Evolutionary conservation across 2,797 vertebrate genomes (phyloP), one percentile per base, ranked within the genome.

Genomic region (Cephalopachus bancanus): DNA sequence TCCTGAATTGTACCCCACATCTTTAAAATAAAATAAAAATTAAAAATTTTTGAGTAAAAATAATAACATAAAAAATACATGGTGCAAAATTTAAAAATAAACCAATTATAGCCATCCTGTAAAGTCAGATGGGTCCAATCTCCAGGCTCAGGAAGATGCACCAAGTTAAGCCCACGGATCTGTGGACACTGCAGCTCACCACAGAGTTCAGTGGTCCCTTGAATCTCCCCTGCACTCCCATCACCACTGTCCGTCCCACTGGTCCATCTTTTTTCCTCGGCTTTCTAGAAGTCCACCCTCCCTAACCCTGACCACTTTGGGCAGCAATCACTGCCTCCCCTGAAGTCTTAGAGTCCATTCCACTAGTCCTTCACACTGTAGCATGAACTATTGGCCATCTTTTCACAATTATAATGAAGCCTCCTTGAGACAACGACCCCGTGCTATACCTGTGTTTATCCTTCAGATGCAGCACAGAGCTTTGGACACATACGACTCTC

Each of bases 211-310:
- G 33, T 33, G 44, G 44, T 49, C 15, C 7, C 37, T 7, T 0
- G 15, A 1, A 51, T 5, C 10, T 33, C 49, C 2, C 6, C n/a
- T 44, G 17, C 30, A 0, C n/a, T n/a, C 7, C 51, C 11, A 7
- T 24, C 37, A 20, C 55, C n/a, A 17, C 19, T 1, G 1, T 30
- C 15, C 44, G 26, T 7, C 20, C 53, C 24, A 57, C 10, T 22
- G 37, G 6, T 28, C 22, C 17, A 17, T 49, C 75, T 80, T 59
- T 71, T 60, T 59, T 74, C n/a, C 51, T 37, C 5, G 53, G 9
- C 30, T 33, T 57, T n/a, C 6, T 4, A 1, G 55, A 76, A 24
- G 5, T 17, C 37, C 33, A 7, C 62, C 57, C n/a, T 44, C 33
- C 14, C 3, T n/a, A 51, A 2, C 28, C 22, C 15, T 37, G 60